Evolutionary conservation across 92 coral and sea anemone genomes (phyloP).

Genomic region (Phenganax subtilis): DNA sequence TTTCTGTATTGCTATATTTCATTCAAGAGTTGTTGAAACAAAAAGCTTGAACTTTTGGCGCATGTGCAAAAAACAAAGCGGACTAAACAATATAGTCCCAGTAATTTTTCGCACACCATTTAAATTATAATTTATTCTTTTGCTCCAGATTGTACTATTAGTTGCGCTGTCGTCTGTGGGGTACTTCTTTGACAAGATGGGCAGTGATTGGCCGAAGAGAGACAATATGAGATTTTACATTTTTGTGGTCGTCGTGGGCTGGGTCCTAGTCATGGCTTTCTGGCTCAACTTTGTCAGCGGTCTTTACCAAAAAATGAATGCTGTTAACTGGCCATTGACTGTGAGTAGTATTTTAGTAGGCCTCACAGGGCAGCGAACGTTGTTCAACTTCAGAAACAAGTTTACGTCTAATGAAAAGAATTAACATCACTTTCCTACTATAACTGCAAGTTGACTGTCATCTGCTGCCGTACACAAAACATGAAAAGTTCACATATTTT

Average conservation of each 20-base stretch:
- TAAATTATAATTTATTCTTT: neutral
- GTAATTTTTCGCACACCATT: neutral
- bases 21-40: too few relatives aligned
- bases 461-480: too few relatives aligned
- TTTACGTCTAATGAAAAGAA: too few relatives aligned
- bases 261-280: constrained; percentile 30
- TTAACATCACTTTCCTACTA: too few relatives aligned
- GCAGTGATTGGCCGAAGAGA: neutral
- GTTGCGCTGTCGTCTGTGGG: constrained; percentile 33
- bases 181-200: constrained; percentile 16
- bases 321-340: constrained; percentile 28
- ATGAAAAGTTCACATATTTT: neutral
- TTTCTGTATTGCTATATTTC: too few relatives aligned
- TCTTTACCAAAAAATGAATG: constrained; percentile 15
- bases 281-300: constrained; percentile 34
- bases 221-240: constrained; percentile 19
- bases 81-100: too few relatives aligned
- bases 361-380: neutral
- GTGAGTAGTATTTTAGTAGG: neutral
- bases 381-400: neutral
- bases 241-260: constrained; percentile 2
- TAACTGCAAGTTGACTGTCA: too few relatives aligned
- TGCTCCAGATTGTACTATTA: constrained; percentile 10
- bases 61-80: too few relatives aligned
- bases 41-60: neutral